phyloP scores from a whole-genome alignment of 2,113 vertebrate genomes.

The Serinus canaria region DNA sequence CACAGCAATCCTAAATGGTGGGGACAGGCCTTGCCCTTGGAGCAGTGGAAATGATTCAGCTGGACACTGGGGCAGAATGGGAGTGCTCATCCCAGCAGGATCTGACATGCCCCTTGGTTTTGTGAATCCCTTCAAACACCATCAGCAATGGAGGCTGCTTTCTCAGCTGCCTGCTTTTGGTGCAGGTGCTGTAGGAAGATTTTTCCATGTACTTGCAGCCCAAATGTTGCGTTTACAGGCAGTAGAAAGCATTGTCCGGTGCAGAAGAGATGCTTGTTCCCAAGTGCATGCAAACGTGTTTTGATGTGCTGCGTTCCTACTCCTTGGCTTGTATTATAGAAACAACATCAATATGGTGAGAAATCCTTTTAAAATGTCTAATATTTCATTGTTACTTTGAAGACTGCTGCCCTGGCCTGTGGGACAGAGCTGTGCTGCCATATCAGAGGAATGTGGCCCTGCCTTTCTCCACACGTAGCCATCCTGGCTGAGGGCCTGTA shows the following conservation, averaged over 20 bases:
- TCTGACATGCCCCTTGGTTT: neutral
- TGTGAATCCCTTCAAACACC: neutral
- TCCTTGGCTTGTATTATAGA: conserved; percentile 45
- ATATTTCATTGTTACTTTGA: conserved; percentile 61
- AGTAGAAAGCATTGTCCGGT: neutral
- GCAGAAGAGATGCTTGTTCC: neutral
- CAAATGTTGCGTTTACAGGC: neutral
- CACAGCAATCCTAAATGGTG: neutral
- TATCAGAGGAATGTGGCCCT: neutral
- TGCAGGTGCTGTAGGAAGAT: neutral
- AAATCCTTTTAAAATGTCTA: conserved; percentile 61
- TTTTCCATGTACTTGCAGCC: neutral
- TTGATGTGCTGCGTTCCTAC: conserved; percentile 61
- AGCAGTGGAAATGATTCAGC: neutral
- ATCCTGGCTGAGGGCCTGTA: neutral
- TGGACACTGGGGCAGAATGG: neutral
- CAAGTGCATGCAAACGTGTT: conserved; percentile 14
- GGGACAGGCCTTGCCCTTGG: neutral
- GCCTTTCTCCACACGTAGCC: neutral
- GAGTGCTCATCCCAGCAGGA: neutral
- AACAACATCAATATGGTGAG: conserved; percentile 48
- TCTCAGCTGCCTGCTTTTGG: neutral
- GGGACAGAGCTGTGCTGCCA: conserved; percentile 14
- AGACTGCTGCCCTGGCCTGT: neutral
- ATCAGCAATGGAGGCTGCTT: neutral